phyloP scores from a whole-genome alignment of 2,113 vertebrate species.

The Struthio camelus region DNA sequence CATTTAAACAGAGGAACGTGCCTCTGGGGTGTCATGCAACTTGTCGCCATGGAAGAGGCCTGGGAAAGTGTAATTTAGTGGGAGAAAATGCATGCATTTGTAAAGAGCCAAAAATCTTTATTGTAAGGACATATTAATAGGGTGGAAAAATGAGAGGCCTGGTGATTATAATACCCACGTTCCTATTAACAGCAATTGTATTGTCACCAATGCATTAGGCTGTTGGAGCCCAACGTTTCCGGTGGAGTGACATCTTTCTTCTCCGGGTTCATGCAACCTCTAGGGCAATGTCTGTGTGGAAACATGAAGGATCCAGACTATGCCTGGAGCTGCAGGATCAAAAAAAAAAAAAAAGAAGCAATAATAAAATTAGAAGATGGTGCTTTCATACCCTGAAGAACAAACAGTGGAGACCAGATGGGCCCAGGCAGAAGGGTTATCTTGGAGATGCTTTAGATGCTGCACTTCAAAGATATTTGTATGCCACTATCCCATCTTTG shows the following conservation, averaged over 20 bases:
- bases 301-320: neutral
- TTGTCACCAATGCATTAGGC: neutral
- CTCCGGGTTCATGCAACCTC: neutral
- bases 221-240: neutral
- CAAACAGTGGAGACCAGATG: neutral
- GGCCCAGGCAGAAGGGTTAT: neutral
- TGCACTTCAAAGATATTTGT: neutral
- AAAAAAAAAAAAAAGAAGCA: neutral
- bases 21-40: neutral
- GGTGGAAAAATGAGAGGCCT: neutral
- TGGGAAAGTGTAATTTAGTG: neutral
- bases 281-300: neutral
- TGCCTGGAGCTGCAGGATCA: neutral
- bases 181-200: neutral
- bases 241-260: neutral
- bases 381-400: neutral
- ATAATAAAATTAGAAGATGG: neutral
- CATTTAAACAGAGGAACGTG: neutral
- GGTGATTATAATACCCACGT: fast-evolving
- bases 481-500: neutral
- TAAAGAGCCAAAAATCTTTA: neutral
- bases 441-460: neutral
- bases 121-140: neutral
- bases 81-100: neutral
- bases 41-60: neutral